Evolutionary conservation across 2,113 vertebrate species (phyloP), one percentile per base, ranked within the genome.

Genomic region (Dolichallabes microphthalmus): DNA sequence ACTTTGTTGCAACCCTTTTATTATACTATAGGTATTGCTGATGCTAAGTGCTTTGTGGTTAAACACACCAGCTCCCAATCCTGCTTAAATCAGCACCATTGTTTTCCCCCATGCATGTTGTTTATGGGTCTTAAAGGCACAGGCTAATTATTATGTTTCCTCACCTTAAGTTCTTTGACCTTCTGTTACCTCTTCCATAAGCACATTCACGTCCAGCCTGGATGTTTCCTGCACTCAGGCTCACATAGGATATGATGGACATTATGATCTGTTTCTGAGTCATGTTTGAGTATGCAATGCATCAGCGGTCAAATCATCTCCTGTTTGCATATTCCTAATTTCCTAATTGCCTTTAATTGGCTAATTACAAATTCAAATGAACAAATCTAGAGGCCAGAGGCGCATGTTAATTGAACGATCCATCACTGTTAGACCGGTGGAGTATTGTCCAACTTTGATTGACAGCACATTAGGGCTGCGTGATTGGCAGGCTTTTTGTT

Each of bases 351-450:
- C 91, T 92, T 88, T 95, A 94, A 94, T 94, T 94, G 91, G 92
- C 93, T 93, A 91, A 95, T 95, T 94, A 94, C 92, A 93, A 94
- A 94, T 94, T 94, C 91, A 94, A 94, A 94, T 94, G 93, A 94
- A 94, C 92, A 94, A 94, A 94, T 93, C 91, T 94, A 91, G 92
- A 94, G 94, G 94, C 93, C 93, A 93, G 91, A 92, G 91, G 83
- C 45, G 89, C 88, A 89, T 91, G 89, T 91, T 95, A 95, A 95
- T 95, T 93, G 93, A 94, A 92, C 93, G 93, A 95, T 95, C 94
- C 92, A 94, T 95, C 94, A 95, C 90, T 79, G 85, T 86, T 92
- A 90, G 86, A 84, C 91, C 89, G 90, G 89, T 91, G 88, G 89
- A 91, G 87, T 91, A 89, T 86, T 85, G 83, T 92, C 93, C 87